Base-by-base conservation (phyloP, 1,140 invertebrate species). In the Rhysida immarginata region DNA sequence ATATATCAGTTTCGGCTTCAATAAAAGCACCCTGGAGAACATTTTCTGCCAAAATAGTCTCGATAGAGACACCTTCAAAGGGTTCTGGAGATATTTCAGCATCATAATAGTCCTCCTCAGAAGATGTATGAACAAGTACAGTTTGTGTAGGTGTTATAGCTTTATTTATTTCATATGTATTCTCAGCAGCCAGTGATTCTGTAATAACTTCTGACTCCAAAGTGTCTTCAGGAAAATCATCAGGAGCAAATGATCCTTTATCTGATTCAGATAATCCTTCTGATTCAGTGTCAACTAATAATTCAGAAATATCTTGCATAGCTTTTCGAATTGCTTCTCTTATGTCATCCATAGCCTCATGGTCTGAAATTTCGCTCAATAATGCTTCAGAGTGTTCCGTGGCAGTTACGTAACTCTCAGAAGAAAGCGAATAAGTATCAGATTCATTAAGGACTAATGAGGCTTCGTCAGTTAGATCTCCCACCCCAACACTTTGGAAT, bases 41-140 rank as follows among this genome's bases (percentile, higher is more conserved):
- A 41, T 11, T 41, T 41, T n/a, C 11, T 41, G 35, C 35, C 11
- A 41, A 11, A 41, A 41, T 41, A n/a, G 35, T 11, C 35, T 11
- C 11, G 35, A 41, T 11, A 11, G 35, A n/a, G 35, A 41, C 11
- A 11, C 11, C n/a, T 11, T 41, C 35, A 41, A 41, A 41, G n/a
- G 35, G 11, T 41, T 41, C n/a, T 41, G 11, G 35, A 11, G 35
- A 11, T 41, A 41, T 11, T 41, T 41, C 35, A 11, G 35, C 35
- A 11, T 41, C 35, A n/a, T 41, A 41, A n/a, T 41, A 41, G n/a
- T 41, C 35, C n/a, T 41, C 35, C 35, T 41, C 35, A 11, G 35
- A 41, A 11, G 35, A 25, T 54, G 27, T 55, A 59, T 51, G 60
- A 52, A 58, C 1, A 13, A 27, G 20, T 21, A 2, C 0, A 16